These are phyloP conservation scores for Morphnarchus princeps DNA, from an alignment of 2,113 vertebrate species.

Conservation along the genomic window DNA sequence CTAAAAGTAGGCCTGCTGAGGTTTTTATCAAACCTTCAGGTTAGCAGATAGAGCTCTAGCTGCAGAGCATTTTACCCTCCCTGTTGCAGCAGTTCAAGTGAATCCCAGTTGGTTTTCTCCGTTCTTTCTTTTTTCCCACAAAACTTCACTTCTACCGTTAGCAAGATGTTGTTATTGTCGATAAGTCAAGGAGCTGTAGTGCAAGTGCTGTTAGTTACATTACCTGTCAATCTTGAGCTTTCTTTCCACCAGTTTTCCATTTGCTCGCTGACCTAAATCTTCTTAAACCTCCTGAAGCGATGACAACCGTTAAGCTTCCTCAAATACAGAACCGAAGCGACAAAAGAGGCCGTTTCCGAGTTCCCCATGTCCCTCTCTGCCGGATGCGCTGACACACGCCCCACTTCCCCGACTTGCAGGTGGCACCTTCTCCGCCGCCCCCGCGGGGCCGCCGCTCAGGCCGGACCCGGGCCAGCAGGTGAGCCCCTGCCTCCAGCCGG, in stretches of 20 bases:
- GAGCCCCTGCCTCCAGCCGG: background rate
- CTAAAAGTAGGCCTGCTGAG: background rate
- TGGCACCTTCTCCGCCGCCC: background rate
- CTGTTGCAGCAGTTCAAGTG: background rate
- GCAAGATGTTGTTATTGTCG: fast-evolving
- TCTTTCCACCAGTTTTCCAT: background rate
- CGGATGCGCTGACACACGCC: fast-evolving
- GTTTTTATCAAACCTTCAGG: background rate
- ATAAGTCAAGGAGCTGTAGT: fast-evolving
- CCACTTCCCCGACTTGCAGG: background rate
- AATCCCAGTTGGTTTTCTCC: background rate
- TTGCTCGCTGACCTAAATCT: background rate
- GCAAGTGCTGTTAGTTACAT: background rate
- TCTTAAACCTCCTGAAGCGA: fast-evolving
- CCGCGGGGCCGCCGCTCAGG: no score
- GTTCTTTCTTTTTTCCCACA: background rate
- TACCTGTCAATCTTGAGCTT: background rate
- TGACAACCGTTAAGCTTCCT: background rate
- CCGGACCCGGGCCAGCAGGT: background rate
- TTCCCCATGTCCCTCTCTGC: background rate
- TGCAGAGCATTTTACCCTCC: background rate
- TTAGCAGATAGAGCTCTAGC: background rate
- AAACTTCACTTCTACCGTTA: background rate
- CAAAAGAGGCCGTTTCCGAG: fast-evolving
- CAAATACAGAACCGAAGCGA: fast-evolving